Percentiles rank a stretch among this genome's conserved stretches.
Conservation (phyloP, 2,797 vertebrate species). For the Mormyrops boulengeri region DNA sequence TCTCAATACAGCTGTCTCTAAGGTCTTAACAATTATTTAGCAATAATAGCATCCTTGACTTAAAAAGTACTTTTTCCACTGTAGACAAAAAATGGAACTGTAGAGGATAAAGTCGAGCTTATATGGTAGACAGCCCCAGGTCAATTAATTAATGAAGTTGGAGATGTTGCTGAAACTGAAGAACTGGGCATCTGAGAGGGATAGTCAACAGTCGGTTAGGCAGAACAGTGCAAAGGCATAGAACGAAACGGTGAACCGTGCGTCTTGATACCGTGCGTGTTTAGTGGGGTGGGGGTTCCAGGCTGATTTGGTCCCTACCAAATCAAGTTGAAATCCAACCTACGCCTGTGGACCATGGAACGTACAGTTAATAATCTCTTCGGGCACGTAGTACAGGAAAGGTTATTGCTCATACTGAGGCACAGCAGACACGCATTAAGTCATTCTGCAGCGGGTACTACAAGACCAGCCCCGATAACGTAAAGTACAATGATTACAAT, state of each 20-base stretch:
- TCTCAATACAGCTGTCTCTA: background rate
- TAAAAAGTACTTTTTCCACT: background rate
- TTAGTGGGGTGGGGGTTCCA: background rate
- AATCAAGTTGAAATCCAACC: background rate
- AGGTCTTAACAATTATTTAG: background rate
- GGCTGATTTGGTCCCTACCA: background rate
- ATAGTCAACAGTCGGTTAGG: background rate
- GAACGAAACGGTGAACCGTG: background rate
- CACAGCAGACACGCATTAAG: background rate
- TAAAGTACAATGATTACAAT: background rate
- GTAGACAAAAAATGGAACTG: background rate
- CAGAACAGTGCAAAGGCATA: background rate
- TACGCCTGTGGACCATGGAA: background rate
- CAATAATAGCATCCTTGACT: background rate
- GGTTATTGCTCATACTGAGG: background rate
- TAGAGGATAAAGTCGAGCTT: background rate
- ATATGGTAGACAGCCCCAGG: background rate
- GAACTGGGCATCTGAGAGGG: background rate
- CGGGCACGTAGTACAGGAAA: background rate
- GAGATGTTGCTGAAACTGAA: background rate
- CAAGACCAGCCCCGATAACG: background rate
- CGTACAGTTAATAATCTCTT: background rate
- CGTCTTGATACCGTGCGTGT: background rate
- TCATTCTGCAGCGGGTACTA: background rate
- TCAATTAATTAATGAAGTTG: background rate